Evolutionary conservation across 2,797 vertebrate genomes (phyloP), one percentile per base, ranked within the genome.

Genomic region (Semaprochilodus insignis): DNA sequence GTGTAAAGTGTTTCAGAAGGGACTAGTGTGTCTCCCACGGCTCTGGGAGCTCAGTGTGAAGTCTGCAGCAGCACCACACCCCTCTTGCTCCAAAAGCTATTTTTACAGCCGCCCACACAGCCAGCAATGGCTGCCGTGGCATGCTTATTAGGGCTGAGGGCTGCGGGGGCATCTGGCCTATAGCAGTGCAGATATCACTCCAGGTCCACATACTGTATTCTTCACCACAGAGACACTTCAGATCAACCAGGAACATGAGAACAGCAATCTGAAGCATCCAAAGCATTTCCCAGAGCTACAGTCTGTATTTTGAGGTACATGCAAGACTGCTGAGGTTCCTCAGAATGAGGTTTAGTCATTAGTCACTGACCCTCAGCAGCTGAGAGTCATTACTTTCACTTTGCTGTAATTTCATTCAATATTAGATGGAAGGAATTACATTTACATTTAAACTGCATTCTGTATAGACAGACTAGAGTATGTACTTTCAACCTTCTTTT

Each of bases 111-210:
- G 54, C 69, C 65, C 55, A 60, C 80, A 89, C 75, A 85, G 81
- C 63, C 31, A 25, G 83, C 73, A 80, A 78, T 79, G 81, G 83
- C 73, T 78, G 63, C 82, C 80, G 59, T 83, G 67, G 80, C 89
- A 82, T 78, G 77, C 84, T 87, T 77, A 75, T 87, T 87, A 90
- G 88, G 86, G 40, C 82, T 84, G 83, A 78, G 81, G 87, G 88
- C 71, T 88, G 74, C 74, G 57, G 78, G 84, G 85, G 85, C 90
- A 90, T 88, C 89, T 91, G 85, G 86, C 85, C 88, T 88, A 44
- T 44, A 86, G 89, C 89, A 88, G 90, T 89, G 85, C 73, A 90
- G 85, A 88, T 88, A 70, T 74, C 80, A 80, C 81, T 81, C 86
- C 85, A 86, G 84, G 90, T 48, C 60, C 25, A 67, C 19, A 74